Conservation (phyloP, 2,888 invertebrate species). For the Brenthis ino region DNA sequence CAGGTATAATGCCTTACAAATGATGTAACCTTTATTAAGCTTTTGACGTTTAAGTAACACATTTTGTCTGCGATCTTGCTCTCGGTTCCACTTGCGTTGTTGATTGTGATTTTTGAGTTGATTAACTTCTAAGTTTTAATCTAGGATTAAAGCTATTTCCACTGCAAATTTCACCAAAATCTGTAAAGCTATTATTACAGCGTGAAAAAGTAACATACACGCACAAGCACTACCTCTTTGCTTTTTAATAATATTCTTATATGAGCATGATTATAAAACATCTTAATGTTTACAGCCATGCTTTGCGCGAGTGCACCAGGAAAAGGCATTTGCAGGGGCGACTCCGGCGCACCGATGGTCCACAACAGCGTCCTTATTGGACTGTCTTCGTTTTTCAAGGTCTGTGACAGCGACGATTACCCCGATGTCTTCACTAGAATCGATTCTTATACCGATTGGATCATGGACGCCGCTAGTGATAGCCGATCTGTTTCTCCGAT, state of each 20-base stretch:
- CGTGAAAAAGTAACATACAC: too few relatives aligned
- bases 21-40: too few relatives aligned
- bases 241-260: too few relatives aligned
- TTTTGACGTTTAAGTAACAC: too few relatives aligned
- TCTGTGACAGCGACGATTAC: constrained; percentile 45
- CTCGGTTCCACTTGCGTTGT: too few relatives aligned
- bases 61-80: too few relatives aligned
- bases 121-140: too few relatives aligned
- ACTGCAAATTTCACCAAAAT: too few relatives aligned
- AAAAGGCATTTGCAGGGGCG: constrained; percentile 56
- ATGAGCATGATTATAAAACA: background rate
- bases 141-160: too few relatives aligned
- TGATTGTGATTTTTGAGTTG: too few relatives aligned
- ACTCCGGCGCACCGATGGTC: constrained; percentile 63
- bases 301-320: constrained; percentile 53
- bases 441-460: constrained; percentile 57
- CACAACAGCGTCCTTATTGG: constrained; percentile 51
- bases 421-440: constrained; percentile 60
- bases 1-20: too few relatives aligned
- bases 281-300: constrained; percentile 45
- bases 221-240: background rate
- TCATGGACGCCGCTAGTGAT: constrained; percentile 50
- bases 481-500: constrained; percentile 18
- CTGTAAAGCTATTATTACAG: too few relatives aligned
- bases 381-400: constrained; percentile 48